phyloP scores from a whole-genome alignment of 2,888 invertebrate species.

The Macroteleia sp. region DNA sequence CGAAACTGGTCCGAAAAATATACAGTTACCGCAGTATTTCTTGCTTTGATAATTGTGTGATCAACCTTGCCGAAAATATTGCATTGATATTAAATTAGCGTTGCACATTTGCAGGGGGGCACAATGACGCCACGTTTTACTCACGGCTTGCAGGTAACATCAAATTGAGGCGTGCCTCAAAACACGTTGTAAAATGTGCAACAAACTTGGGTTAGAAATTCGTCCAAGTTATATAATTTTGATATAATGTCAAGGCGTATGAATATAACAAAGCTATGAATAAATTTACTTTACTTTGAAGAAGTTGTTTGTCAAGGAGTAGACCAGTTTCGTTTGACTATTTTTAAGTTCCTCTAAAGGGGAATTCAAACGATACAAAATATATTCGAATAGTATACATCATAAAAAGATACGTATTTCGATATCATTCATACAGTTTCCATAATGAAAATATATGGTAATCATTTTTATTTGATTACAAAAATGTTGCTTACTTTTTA shows the following conservation, averaged over 20 bases:
- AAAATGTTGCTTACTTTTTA: no score
- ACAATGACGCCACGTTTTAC: constrained; percentile 35
- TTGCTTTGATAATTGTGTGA: constrained; percentile 8
- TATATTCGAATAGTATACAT: constrained; percentile 56
- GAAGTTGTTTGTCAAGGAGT: constrained; percentile 63
- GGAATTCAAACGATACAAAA: constrained; percentile 60
- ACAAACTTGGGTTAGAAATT: constrained; percentile 53
- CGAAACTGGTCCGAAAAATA: no score
- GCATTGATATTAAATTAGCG: constrained; percentile 43
- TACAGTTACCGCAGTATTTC: not conserved
- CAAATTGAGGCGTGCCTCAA: constrained; percentile 59
- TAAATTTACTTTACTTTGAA: constrained; percentile 60
- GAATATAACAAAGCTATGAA: constrained; percentile 65
- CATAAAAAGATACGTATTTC: constrained; percentile 54
- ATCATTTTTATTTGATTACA: constrained; percentile 22
- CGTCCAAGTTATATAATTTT: constrained; percentile 62
- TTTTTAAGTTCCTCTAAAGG: constrained; percentile 63
- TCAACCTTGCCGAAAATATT: constrained; percentile 26
- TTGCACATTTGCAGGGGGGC: constrained; percentile 46
- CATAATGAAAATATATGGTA: constrained; percentile 52
- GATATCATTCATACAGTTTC: constrained; percentile 50
- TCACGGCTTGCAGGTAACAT: constrained; percentile 42
- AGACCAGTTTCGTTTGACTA: constrained; percentile 65
- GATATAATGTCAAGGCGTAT: constrained; percentile 62
- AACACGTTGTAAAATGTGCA: constrained; percentile 56